Percentiles rank a stretch among this genome's conserved stretches.
Conservation (phyloP, 2,113 vertebrate species). For the Procavia capensis region DNA sequence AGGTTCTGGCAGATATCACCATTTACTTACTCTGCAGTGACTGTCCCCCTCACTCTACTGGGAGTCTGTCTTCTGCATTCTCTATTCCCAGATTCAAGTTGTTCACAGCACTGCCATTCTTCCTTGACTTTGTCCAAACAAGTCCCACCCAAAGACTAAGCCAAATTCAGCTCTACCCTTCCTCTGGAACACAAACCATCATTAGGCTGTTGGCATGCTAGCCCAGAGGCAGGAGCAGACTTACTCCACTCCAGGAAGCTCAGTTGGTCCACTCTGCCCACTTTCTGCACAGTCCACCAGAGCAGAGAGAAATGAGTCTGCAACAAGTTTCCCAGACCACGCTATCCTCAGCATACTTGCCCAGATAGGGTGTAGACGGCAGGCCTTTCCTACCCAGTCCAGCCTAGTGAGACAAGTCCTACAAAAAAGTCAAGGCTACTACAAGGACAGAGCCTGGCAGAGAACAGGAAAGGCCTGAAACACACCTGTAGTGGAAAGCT, state of each 20-base stretch:
- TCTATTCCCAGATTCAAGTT: not conserved
- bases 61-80: constrained; percentile 8
- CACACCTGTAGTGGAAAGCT: constrained; percentile 1
- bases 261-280: not conserved
- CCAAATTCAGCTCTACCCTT: not conserved
- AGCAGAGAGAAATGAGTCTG: not conserved
- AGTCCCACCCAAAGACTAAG: not conserved
- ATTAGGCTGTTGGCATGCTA: not conserved
- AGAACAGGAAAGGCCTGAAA: not conserved
- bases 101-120: not conserved
- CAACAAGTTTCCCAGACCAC: not conserved
- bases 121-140: constrained; percentile 18
- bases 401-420: not conserved
- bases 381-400: not conserved
- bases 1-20: not conserved
- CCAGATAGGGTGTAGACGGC: not conserved
- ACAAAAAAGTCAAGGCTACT: not conserved
- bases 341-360: not conserved
- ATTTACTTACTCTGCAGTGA: not conserved
- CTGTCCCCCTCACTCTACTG: not conserved
- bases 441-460: not conserved
- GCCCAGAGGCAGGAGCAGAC: not conserved
- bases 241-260: not conserved
- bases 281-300: not conserved
- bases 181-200: constrained; percentile 32